phyloP scores from a whole-genome alignment of 2,113 vertebrate genomes.

The Bungarus multicinctus region DNA sequence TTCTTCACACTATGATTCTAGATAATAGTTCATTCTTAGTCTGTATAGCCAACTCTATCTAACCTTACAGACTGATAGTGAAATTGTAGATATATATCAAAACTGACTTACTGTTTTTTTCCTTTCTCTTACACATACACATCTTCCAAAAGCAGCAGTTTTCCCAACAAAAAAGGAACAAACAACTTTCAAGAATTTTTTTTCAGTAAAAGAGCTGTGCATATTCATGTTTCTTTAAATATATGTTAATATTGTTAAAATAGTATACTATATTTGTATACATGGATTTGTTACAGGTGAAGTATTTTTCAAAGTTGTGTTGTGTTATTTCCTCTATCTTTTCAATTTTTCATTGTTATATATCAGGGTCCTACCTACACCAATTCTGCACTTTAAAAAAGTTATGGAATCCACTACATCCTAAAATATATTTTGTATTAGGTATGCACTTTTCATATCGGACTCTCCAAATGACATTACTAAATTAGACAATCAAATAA shows the following conservation, averaged over 20 bases:
- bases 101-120: neutral
- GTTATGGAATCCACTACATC: neutral
- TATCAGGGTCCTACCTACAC: neutral
- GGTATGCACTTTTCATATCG: neutral
- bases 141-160: neutral
- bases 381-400: neutral
- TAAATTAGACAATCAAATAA: neutral
- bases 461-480: neutral
- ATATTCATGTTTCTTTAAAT: neutral
- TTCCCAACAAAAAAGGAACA: neutral
- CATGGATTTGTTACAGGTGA: neutral
- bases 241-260: neutral
- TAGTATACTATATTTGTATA: neutral
- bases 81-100: neutral
- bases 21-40: neutral
- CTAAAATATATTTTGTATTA: neutral
- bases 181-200: neutral
- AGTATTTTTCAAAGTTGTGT: neutral
- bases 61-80: neutral
- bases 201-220: neutral
- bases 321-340: neutral
- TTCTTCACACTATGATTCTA: neutral
- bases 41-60: neutral
- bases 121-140: neutral
- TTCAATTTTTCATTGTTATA: neutral